phyloP scores from a whole-genome alignment of 2,113 vertebrate species.

The Rhadina sibilatrix region DNA sequence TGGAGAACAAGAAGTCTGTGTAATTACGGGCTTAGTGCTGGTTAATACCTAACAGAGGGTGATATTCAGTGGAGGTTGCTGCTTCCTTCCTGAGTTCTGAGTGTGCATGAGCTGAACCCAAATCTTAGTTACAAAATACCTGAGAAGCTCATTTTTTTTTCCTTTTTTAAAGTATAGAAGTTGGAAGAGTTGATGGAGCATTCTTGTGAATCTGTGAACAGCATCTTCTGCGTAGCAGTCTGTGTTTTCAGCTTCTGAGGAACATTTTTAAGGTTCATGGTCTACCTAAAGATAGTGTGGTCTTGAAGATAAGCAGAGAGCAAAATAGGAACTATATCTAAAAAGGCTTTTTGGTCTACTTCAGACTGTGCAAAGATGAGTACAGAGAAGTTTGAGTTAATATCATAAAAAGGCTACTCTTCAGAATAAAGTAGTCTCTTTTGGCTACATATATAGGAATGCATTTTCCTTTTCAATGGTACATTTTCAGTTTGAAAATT shows the following conservation, averaged over 20 bases:
- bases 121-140: neutral
- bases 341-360: neutral
- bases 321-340: neutral
- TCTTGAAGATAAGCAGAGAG: neutral
- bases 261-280: neutral
- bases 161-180: neutral
- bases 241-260: neutral
- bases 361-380: neutral
- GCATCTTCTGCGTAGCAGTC: neutral
- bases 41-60: conserved; percentile 32
- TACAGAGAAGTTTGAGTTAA: neutral
- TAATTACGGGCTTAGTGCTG: neutral
- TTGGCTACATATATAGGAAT: neutral
- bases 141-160: fast-evolving
- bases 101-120: neutral
- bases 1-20: conserved; percentile 21
- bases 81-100: neutral
- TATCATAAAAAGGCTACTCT: neutral
- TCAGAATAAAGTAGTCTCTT: neutral
- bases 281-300: neutral
- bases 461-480: neutral
- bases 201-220: neutral
- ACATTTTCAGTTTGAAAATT: neutral
- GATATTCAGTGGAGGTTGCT: neutral
- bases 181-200: neutral